Evolutionary conservation across 2,888 invertebrate genomes (phyloP).

Genomic region (Harpalus rubripes): DNA sequence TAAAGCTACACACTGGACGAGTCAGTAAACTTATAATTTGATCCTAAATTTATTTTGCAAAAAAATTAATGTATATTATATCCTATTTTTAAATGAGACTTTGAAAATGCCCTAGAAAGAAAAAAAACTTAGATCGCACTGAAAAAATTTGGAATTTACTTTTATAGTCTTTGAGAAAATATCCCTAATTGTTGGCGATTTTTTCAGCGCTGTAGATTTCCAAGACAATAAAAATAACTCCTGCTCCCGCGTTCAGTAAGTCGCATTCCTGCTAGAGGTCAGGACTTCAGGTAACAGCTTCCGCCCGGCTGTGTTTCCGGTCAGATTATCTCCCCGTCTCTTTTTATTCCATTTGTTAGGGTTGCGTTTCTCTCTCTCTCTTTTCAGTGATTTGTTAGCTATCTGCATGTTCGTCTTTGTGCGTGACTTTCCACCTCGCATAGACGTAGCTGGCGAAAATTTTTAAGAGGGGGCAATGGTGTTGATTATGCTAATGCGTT

Average conservation of each 20-base stretch:
- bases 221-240: conserved; percentile 3
- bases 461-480: background rate
- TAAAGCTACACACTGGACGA: too few relatives aligned
- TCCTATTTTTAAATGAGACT: too few relatives aligned
- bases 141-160: too few relatives aligned
- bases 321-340: conserved; percentile 8
- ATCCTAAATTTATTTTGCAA: too few relatives aligned
- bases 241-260: background rate
- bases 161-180: too few relatives aligned
- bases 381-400: background rate
- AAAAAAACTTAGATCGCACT: too few relatives aligned
- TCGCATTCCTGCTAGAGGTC: conserved; percentile 19
- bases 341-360: background rate
- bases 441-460: background rate
- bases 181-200: too few relatives aligned
- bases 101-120: too few relatives aligned
- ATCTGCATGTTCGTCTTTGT: conserved; percentile 1
- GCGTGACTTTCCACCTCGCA: background rate
- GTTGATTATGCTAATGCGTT: background rate
- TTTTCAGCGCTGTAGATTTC: background rate
- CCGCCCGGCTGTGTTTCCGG: conserved; percentile 34
- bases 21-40: too few relatives aligned
- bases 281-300: conserved; percentile 34
- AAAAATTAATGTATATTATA: too few relatives aligned
- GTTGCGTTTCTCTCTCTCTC: background rate